phyloP scores from a whole-genome alignment of 2,888 invertebrate genomes.

The Linnaemya vulpina region DNA sequence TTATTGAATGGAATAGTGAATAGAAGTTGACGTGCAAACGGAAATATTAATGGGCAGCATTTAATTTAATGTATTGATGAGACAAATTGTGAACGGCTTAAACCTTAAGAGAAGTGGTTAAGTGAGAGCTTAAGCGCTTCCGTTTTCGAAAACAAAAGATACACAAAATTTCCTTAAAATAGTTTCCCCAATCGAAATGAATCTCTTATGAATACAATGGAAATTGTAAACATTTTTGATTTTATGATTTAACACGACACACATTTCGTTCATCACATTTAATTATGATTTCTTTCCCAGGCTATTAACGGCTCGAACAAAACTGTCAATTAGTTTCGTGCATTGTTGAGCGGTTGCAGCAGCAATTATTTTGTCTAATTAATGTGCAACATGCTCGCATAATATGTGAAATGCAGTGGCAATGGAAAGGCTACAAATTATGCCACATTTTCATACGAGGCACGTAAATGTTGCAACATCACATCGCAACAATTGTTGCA shows the following conservation, averaged over 20 bases:
- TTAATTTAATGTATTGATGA: background rate
- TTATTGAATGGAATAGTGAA: background rate
- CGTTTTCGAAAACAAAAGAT: background rate
- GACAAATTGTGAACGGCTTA: background rate
- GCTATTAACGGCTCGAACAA: conserved; percentile 16
- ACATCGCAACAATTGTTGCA: background rate
- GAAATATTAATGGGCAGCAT: conserved; percentile 32
- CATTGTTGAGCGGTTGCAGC: conserved; percentile 27
- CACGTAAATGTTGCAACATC: conserved; percentile 44
- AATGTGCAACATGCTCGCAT: conserved; percentile 42
- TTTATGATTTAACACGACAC: background rate
- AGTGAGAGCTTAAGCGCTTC: conserved; percentile 19
- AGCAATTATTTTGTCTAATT: conserved; percentile 60
- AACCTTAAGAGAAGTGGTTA: background rate
- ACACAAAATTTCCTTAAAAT: no score
- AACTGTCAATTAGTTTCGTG: conserved; percentile 55
- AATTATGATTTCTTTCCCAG: conserved; percentile 1
- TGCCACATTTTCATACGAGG: conserved; percentile 19
- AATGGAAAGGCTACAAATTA: conserved; percentile 37
- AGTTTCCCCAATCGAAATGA: no score
- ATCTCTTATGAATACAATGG: no score
- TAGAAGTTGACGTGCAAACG: background rate
- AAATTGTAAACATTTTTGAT: no score
- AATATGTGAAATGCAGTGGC: conserved; percentile 2
- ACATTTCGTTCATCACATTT: conserved; percentile 9